phyloP scores from a whole-genome alignment of 2,113 vertebrate species.

The Seriola dumerili region DNA sequence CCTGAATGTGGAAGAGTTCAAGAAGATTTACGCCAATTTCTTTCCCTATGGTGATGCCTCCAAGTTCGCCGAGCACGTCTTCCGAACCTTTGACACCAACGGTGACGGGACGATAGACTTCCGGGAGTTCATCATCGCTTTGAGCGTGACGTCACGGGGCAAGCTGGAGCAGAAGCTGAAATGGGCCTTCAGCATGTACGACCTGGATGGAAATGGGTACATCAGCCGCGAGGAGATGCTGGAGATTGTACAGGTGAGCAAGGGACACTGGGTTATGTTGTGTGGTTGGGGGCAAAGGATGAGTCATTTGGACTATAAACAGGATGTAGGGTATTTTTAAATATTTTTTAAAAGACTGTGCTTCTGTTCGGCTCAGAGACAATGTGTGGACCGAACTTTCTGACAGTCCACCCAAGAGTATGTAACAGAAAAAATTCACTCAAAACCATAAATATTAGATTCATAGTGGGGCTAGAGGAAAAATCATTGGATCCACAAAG shows the following conservation, averaged over 20 bases:
- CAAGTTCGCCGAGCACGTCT: constrained; percentile 98
- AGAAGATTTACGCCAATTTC: constrained; percentile 99
- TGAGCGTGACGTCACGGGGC: constrained; percentile 97
- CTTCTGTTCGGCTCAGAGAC: not conserved
- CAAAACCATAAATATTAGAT: too few species aligned
- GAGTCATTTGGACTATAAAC: not conserved
- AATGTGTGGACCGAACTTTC: too few species aligned
- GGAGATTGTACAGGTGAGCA: constrained; percentile 95
- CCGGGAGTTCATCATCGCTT: constrained; percentile 99
- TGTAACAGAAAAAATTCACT: too few species aligned
- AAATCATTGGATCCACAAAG: too few species aligned
- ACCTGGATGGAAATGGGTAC: constrained; percentile 98
- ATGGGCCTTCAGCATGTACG: constrained; percentile 99
- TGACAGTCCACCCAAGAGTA: too few species aligned
- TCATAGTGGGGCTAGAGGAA: too few species aligned
- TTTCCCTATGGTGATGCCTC: constrained; percentile 98
- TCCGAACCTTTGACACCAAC: constrained; percentile 99
- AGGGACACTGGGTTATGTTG: not conserved
- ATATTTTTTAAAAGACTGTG: not conserved
- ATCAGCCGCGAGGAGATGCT: constrained; percentile 99
- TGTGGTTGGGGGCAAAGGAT: too few species aligned
- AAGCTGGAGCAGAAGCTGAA: constrained; percentile 99
- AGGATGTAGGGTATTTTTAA: not conserved
- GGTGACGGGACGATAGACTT: constrained; percentile 98
- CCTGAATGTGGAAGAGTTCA: constrained; percentile 98